Percentiles rank a stretch among this genome's conserved stretches.
These are phyloP conservation scores for Psittacula echo DNA, from an alignment of 2,797 vertebrate species.

Conservation along the genomic window DNA sequence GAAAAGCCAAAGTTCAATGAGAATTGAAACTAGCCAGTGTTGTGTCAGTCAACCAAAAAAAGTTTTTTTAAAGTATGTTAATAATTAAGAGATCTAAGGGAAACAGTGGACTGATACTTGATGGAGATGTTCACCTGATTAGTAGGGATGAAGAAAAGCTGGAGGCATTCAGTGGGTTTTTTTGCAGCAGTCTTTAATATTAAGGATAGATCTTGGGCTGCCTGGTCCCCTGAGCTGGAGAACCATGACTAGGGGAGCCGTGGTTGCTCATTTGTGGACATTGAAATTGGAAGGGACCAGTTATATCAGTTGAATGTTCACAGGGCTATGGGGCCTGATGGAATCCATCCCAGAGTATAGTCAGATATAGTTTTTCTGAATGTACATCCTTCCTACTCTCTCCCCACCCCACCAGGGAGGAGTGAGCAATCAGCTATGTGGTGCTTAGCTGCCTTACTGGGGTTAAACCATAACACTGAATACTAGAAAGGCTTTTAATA, in stretches of 20 bases:
- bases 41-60: neutral
- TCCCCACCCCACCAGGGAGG: no score
- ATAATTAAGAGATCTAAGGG: neutral
- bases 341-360: neutral
- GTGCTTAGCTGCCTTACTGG: neutral
- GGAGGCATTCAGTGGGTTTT: neutral
- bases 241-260: neutral
- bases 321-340: neutral
- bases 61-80: neutral
- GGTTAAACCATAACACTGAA: neutral
- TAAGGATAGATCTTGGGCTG: neutral
- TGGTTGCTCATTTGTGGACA: neutral
- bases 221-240: neutral
- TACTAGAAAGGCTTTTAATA: neutral
- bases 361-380: neutral
- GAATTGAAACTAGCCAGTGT: neutral
- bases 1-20: neutral
- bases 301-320: neutral
- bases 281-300: neutral
- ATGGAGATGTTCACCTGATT: neutral
- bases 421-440: neutral
- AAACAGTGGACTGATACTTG: neutral
- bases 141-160: neutral
- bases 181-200: neutral
- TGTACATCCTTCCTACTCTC: neutral